These are phyloP conservation scores for Andricus grossulariae DNA, from an alignment of 1,140 invertebrate species.

Conservation along the genomic window DNA sequence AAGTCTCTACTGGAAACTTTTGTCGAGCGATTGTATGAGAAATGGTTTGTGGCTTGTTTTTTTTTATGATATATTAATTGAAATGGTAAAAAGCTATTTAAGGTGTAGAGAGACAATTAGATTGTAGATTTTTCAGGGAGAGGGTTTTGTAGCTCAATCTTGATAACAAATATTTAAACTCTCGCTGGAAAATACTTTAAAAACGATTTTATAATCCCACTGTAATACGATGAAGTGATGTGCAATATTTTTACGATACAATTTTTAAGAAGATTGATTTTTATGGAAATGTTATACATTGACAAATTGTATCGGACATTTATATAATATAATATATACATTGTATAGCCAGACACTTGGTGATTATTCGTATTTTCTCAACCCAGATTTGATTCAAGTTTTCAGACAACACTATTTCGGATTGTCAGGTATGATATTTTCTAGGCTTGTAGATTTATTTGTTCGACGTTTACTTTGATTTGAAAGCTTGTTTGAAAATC, in stretches of 20 bases:
- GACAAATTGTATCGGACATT: conserved; percentile 61
- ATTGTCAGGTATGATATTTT: conserved; percentile 46
- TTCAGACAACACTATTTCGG: conserved; percentile 33
- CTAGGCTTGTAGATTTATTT: not conserved
- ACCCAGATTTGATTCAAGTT: conserved; percentile 1
- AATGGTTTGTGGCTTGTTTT: not conserved
- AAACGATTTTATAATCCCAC: conserved; percentile 37
- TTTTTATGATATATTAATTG: not conserved
- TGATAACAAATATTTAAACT: conserved; percentile 39
- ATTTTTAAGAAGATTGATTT: conserved; percentile 63
- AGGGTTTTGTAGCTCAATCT: conserved; percentile 39
- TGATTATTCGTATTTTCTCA: conserved; percentile 19
- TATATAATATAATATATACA: conserved; percentile 58
- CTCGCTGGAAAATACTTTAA: conserved; percentile 36
- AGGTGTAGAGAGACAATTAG: not conserved
- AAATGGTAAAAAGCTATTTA: not conserved
- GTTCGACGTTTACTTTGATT: not conserved
- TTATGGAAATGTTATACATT: conserved; percentile 60
- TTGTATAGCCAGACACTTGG: conserved; percentile 48
- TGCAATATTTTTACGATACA: conserved; percentile 67
- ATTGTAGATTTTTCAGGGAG: conserved; percentile 33
- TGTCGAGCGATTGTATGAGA: not conserved
- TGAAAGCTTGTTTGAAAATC: not conserved
- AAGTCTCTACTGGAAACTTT: not conserved
- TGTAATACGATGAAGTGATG: conserved; percentile 54